Conservation (phyloP, 2,888 invertebrate species). For the Acanthacorydalis orientalis region DNA sequence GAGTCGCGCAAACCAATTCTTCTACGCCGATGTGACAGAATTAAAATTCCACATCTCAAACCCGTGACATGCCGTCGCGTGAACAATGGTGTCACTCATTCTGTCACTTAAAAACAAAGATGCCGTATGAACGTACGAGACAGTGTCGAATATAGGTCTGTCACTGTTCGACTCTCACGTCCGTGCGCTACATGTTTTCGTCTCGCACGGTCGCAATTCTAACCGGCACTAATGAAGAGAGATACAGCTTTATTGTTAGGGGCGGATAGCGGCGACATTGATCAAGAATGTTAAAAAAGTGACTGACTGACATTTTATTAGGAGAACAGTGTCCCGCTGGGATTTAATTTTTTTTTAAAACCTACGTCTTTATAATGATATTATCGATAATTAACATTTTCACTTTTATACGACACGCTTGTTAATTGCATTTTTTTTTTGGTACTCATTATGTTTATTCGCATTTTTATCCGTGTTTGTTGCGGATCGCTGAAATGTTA, state of each 20-base stretch:
- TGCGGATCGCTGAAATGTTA: no score
- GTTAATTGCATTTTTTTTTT: no score
- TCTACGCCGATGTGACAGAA: constrained; percentile 14
- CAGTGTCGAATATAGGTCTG: neutral
- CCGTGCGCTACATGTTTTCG: neutral
- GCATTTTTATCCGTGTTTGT: no score
- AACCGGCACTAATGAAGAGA: neutral
- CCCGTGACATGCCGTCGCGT: constrained; percentile 9
- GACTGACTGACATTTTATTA: neutral
- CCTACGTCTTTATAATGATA: constrained; percentile 6
- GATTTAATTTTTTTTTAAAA: constrained; percentile 13
- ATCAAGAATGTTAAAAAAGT: neutral
- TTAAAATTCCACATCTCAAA: constrained; percentile 22
- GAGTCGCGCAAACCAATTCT: neutral
- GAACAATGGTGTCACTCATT: constrained; percentile 25
- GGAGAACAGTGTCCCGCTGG: neutral
- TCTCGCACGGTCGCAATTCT: neutral
- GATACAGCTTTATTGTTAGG: neutral
- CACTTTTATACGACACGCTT: neutral
- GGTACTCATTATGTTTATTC: no score
- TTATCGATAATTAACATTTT: constrained; percentile 8
- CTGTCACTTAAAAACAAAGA: constrained; percentile 25
- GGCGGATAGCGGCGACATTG: neutral
- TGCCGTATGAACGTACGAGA: constrained; percentile 15
- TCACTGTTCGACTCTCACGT: neutral